These are phyloP conservation scores for Moxostoma hubbsi DNA, from an alignment of 2,797 vertebrate species.

Conservation along the genomic window DNA sequence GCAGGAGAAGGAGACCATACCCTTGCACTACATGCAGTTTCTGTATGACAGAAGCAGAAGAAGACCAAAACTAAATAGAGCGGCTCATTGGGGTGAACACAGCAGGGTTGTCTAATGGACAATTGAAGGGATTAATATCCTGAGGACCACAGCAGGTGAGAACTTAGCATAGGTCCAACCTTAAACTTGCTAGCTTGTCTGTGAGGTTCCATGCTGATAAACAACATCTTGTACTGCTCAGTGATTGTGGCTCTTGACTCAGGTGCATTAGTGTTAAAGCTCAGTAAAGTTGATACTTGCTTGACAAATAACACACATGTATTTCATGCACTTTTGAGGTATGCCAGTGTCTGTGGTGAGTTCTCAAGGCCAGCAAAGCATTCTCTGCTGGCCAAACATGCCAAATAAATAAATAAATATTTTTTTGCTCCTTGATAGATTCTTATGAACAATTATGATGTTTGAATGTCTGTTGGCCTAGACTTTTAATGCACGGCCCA, in stretches of 20 bases:
- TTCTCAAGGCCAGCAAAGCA: no score
- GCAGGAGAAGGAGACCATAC: conserved; percentile 16
- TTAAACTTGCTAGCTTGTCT: conserved; percentile 7
- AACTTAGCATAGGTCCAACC: conserved; percentile 34
- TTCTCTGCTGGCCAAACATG: no score
- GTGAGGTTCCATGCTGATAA: conserved; percentile 26
- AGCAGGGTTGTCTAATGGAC: conserved; percentile 33
- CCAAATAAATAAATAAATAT: no score
- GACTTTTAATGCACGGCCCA: no score
- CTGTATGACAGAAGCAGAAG: background rate
- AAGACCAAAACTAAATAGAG: background rate
- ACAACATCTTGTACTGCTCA: conserved; percentile 25
- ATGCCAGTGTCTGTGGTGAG: no score
- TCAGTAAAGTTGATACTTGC: no score
- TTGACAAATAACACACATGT: no score
- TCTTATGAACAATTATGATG: no score
- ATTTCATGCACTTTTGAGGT: no score
- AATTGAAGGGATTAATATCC: conserved; percentile 33
- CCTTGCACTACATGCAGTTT: background rate
- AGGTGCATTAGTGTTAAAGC: background rate
- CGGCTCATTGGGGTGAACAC: conserved; percentile 17
- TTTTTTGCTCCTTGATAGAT: no score
- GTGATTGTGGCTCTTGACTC: conserved; percentile 2
- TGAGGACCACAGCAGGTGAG: conserved; percentile 36
- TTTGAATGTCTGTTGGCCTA: no score